These are phyloP conservation scores for Pleuronectes platessa DNA, from an alignment of 2,113 vertebrate species.

Conservation along the genomic window DNA sequence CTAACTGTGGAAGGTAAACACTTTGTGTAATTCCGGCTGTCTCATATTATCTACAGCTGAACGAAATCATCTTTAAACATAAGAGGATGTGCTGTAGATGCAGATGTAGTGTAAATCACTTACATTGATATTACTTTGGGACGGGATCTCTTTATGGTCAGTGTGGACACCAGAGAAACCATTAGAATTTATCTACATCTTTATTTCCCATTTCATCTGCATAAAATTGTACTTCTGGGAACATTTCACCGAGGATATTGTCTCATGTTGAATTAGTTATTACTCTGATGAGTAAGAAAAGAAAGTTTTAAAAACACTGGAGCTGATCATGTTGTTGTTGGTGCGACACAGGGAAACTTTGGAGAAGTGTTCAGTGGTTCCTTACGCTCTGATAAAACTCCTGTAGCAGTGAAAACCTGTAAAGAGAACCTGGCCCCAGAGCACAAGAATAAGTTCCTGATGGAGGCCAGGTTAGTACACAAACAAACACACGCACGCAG, in stretches of 20 bases:
- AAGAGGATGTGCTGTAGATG: background rate
- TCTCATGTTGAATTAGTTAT: background rate
- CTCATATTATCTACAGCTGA: background rate
- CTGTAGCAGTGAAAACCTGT: constrained; percentile 93
- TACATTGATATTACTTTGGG: background rate
- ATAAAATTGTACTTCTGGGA: background rate
- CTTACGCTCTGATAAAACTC: constrained; percentile 87
- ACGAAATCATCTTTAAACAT: no score
- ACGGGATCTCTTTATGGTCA: background rate
- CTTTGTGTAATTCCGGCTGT: background rate
- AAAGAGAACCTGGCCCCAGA: constrained; percentile 91
- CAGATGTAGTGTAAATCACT: background rate
- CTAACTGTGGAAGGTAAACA: background rate
- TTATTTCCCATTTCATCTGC: background rate
- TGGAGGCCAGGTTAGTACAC: constrained; percentile 90
- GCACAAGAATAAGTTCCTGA: constrained; percentile 94
- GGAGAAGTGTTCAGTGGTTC: constrained; percentile 94
- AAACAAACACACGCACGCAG: background rate
- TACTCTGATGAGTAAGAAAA: background rate
- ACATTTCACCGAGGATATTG: background rate
- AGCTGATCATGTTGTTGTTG: background rate
- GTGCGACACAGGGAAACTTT: constrained; percentile 90
- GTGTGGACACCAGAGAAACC: background rate
- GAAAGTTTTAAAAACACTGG: background rate
- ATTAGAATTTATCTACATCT: background rate